These are phyloP conservation scores for Hymenochirus boettgeri DNA, from an alignment of 2,113 vertebrate species.

Conservation along the genomic window DNA sequence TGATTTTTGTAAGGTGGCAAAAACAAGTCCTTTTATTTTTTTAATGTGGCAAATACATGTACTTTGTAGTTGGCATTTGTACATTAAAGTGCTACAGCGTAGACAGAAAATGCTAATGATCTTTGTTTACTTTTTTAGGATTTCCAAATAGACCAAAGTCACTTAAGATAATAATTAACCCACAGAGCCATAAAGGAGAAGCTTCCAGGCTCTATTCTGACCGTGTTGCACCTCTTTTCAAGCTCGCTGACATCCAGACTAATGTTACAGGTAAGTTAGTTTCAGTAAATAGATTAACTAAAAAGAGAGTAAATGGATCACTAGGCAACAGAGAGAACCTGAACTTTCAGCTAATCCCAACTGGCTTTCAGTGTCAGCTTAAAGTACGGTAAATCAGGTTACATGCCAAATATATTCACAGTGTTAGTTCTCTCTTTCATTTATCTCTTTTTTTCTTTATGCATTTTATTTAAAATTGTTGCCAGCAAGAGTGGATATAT, in stretches of 20 bases:
- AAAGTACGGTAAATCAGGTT: conserved; percentile 41
- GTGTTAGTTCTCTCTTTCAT: conserved; percentile 8
- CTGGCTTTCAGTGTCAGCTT: conserved; percentile 29
- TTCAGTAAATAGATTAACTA: conserved; percentile 32
- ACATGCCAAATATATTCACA: conserved; percentile 21
- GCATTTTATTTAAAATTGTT: too few relatives aligned
- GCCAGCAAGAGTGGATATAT: too few relatives aligned
- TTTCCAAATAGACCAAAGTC: conserved; percentile 78
- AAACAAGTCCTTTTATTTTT: too few relatives aligned
- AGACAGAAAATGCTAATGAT: not conserved
- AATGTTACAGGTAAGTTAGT: conserved; percentile 80
- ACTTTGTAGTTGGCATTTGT: too few relatives aligned
- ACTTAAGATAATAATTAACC: conserved; percentile 90
- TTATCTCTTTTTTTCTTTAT: conserved; percentile 4
- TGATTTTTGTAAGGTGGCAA: too few relatives aligned
- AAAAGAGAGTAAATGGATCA: conserved; percentile 14
- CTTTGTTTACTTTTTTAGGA: conserved; percentile 59
- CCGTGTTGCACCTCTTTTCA: conserved; percentile 87
- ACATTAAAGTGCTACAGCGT: too few relatives aligned
- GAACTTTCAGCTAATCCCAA: conserved; percentile 40
- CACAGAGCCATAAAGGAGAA: conserved; percentile 87
- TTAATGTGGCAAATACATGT: too few relatives aligned
- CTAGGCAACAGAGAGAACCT: conserved; percentile 20
- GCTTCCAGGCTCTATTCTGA: conserved; percentile 78
- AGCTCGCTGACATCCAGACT: conserved; percentile 80